Percentiles rank a stretch among this genome's conserved stretches.
Evolutionary conservation across 2,797 vertebrate species (phyloP).

Genomic region (Alauda arvensis): DNA sequence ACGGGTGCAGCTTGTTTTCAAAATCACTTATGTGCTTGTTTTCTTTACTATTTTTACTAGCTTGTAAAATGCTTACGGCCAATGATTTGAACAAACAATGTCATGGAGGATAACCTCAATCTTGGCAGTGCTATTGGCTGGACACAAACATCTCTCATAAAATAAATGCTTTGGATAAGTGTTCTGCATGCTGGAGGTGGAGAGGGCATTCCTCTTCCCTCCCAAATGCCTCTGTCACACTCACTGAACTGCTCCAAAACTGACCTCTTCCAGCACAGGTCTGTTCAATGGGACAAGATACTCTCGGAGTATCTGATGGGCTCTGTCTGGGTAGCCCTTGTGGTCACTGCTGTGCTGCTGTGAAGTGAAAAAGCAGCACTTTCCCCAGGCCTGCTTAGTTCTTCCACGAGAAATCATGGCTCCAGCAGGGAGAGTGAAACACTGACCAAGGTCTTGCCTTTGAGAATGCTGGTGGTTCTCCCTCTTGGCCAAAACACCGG

Average conservation of each 20-base stretch:
- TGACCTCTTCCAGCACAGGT: neutral
- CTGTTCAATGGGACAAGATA: neutral
- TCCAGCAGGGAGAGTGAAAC: neutral
- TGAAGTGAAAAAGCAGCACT: neutral
- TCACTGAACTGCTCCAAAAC: neutral
- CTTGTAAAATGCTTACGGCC: neutral
- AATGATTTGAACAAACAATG: conserved; percentile 1
- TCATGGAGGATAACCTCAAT: neutral
- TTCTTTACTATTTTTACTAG: conserved; percentile 38
- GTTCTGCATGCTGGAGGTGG: neutral
- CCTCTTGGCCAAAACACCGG: neutral
- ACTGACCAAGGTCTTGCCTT: neutral
- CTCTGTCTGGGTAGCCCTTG: neutral
- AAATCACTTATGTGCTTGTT: neutral
- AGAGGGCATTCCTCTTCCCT: neutral
- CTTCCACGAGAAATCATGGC: neutral
- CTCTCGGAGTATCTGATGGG: neutral
- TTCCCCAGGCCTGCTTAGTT: neutral
- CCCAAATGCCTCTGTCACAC: neutral
- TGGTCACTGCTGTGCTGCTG: neutral
- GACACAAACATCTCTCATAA: neutral
- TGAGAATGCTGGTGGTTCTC: neutral
- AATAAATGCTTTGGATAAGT: neutral
- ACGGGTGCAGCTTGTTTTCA: neutral
- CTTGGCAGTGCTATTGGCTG: neutral